Percentiles rank a stretch among this genome's conserved stretches.
Conservation (phyloP, 2,797 vertebrate species). For the Ceryle rudis region DNA sequence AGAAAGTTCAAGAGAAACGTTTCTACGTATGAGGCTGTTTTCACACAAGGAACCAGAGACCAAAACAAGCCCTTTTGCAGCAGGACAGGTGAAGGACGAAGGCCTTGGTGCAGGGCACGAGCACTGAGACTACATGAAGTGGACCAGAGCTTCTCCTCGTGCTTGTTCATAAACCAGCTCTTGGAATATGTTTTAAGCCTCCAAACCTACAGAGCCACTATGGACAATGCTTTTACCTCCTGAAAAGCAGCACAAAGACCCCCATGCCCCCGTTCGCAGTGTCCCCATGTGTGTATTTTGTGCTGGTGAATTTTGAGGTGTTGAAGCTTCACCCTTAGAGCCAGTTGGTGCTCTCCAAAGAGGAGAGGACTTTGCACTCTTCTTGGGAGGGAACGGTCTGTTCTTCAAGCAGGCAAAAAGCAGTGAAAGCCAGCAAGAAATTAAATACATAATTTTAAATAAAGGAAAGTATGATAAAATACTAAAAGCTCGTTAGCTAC, state of each 20-base stretch:
- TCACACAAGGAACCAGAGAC: neutral
- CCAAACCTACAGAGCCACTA: neutral
- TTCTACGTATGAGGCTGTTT: neutral
- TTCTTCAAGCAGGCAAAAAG: neutral
- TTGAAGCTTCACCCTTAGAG: neutral
- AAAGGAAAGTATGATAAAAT: neutral
- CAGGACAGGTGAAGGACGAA: neutral
- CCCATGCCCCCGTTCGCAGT: rapidly evolving
- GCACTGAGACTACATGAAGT: neutral
- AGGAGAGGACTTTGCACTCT: neutral
- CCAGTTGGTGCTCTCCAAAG: neutral
- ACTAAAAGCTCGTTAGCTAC: neutral
- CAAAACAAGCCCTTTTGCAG: neutral
- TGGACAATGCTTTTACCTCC: neutral
- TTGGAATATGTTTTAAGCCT: rapidly evolving
- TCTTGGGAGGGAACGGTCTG: neutral
- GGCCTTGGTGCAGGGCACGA: rapidly evolving
- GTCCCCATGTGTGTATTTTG: neutral
- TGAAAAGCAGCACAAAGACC: neutral
- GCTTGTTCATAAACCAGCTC: neutral
- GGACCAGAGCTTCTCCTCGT: neutral
- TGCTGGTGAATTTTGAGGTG: neutral
- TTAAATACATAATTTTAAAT: too few relatives aligned
- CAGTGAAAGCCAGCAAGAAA: neutral
- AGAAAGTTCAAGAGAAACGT: neutral